phyloP scores from a whole-genome alignment of 2,888 invertebrate species.

The Ferdinandea cuprea region DNA sequence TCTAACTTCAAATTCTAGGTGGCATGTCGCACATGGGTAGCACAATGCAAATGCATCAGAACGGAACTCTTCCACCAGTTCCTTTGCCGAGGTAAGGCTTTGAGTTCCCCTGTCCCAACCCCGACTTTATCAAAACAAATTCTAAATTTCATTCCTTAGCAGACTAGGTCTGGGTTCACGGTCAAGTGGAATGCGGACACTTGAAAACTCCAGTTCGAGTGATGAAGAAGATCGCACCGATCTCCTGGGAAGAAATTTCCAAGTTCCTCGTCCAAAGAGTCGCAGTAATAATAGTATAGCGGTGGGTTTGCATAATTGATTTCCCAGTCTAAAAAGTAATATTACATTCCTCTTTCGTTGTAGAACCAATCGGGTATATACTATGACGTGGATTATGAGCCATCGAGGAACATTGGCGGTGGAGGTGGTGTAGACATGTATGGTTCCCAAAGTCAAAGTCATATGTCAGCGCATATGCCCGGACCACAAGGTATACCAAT shows the following conservation, averaged over 20 bases:
- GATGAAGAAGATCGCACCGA: slow-evolving; percentile 90
- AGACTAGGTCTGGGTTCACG: slow-evolving; percentile 82
- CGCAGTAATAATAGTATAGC: slow-evolving; percentile 87
- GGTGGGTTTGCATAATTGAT: slow-evolving; percentile 76
- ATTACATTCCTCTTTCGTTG: slow-evolving; percentile 68
- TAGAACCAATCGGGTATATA: slow-evolving; percentile 95
- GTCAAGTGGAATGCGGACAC: slow-evolving; percentile 83
- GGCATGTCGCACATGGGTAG: slow-evolving; percentile 83
- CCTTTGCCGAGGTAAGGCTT: slow-evolving; percentile 87
- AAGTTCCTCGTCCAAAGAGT: slow-evolving; percentile 92
- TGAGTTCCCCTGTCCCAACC: slow-evolving; percentile 24
- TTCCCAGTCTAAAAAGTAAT: background rate
- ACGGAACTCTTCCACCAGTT: slow-evolving; percentile 87
- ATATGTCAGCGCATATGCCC: slow-evolving; percentile 85
- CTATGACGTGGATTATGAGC: slow-evolving; percentile 94
- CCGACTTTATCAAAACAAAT: background rate
- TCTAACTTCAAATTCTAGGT: slow-evolving; percentile 74
- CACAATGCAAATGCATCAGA: slow-evolving; percentile 82
- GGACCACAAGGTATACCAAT: slow-evolving; percentile 89
- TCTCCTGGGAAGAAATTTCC: slow-evolving; percentile 88
- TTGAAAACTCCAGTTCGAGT: slow-evolving; percentile 85
- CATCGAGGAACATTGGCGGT: slow-evolving; percentile 84
- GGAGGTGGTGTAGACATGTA: slow-evolving; percentile 83
- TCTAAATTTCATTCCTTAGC: slow-evolving; percentile 72
- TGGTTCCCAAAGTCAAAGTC: slow-evolving; percentile 83